Conservation (phyloP, 1,140 invertebrate species). For the Saccostrea cuccullata region DNA sequence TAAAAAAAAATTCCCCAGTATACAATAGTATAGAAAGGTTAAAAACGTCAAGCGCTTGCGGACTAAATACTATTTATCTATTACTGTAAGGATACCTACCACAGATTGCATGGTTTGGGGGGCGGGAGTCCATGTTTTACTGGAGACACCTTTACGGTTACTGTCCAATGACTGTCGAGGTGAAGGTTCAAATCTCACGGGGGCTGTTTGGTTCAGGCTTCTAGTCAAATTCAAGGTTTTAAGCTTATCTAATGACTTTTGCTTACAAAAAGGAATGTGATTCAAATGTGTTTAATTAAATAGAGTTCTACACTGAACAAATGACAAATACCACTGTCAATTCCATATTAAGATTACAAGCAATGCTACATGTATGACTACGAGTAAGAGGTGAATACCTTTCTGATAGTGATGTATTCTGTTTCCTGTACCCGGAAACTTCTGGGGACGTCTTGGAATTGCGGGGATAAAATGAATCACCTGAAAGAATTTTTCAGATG, state of each 20-base stretch:
- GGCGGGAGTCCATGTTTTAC: constrained; percentile 41
- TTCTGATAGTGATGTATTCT: not conserved
- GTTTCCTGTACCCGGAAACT: constrained; percentile 36
- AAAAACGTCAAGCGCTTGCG: no score
- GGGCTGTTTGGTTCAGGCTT: constrained; percentile 55
- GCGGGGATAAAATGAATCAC: constrained; percentile 45
- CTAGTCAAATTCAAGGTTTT: not conserved
- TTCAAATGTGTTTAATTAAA: no score
- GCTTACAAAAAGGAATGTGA: no score
- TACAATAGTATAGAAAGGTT: no score
- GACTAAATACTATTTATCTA: no score
- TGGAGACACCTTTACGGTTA: not conserved
- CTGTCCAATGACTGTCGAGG: constrained; percentile 42
- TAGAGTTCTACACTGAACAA: no score
- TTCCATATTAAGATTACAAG: no score
- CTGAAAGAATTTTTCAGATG: not conserved
- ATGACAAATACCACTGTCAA: no score
- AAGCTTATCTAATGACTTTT: no score
- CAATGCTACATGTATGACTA: no score
- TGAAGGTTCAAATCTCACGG: constrained; percentile 47
- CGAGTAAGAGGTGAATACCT: not conserved
- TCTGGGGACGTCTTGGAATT: constrained; percentile 48
- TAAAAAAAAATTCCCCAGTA: no score
- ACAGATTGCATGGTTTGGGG: constrained; percentile 21
- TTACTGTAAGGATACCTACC: not conserved